These are phyloP conservation scores for Gastracanthus pulcherrimus DNA, from an alignment of 2,888 invertebrate genomes.

Conservation along the genomic window DNA sequence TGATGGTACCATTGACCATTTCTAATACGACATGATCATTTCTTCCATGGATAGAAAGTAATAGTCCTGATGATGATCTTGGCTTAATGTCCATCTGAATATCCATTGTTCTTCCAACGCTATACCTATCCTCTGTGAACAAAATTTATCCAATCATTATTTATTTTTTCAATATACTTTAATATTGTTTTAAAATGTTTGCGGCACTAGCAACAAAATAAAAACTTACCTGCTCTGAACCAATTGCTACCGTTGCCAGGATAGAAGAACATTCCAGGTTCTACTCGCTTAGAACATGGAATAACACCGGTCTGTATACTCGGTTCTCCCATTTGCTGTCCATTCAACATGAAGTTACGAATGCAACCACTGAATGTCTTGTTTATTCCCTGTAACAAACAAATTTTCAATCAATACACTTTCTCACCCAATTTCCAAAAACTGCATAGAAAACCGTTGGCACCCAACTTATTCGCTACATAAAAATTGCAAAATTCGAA, in stretches of 20 bases:
- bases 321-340: slow-evolving; percentile 82
- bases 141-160: not conserved
- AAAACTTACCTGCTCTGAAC: slow-evolving; percentile 81
- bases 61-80: slow-evolving; percentile 88
- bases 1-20: slow-evolving; percentile 90
- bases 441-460: too few species aligned
- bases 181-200: not conserved
- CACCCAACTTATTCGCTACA: too few species aligned
- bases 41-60: slow-evolving; percentile 91
- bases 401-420: too few species aligned
- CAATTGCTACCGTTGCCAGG: slow-evolving; percentile 86
- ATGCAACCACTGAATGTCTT: slow-evolving; percentile 91
- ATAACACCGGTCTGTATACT: slow-evolving; percentile 82
- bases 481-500: not conserved
- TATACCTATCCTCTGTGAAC: slow-evolving; percentile 84
- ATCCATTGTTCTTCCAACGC: slow-evolving; percentile 87
- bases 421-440: too few species aligned
- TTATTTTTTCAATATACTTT: not conserved
- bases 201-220: not conserved
- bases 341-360: slow-evolving; percentile 86
- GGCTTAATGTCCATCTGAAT: slow-evolving; percentile 93
- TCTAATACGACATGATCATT: slow-evolving; percentile 91
- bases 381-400: slow-evolving; percentile 79
- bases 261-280: slow-evolving; percentile 91
- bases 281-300: slow-evolving; percentile 89